Evolutionary conservation across 2,797 vertebrate species (phyloP), one percentile per base, ranked within the genome.

Genomic region (Rousettus madagascariensis): DNA sequence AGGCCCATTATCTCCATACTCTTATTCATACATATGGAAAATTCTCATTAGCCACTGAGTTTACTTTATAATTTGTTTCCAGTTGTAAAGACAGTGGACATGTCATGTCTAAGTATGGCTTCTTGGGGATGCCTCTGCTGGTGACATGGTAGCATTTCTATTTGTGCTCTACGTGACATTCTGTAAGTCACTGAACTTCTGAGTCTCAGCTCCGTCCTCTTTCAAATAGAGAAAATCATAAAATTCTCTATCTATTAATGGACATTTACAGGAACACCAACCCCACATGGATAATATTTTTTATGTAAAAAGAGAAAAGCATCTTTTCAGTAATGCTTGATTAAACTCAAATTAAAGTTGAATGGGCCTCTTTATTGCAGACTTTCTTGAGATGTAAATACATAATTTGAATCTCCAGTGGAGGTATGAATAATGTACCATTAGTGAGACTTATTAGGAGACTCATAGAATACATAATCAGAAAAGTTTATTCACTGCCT

Each of bases 21-120:
- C 8, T 69, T 79, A 78, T 83, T 71, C 86, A 74, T 33, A 95
- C 57, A 63, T 57, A 89, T n/a, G 41, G 69, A 82, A 96, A 75
- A 75, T 75, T 90, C 82, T 97, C 72, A 49, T 22, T 46, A 59
- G 26, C 12, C 24, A n/a, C 49, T 38, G 38, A 38, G 38, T 38
- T 38, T 38, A 38, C 38, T 38, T 38, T 38, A 38, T 38, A 38
- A 38, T 38, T 38, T 38, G 38, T 38, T 38, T 38, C 38, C 38
- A 38, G 38, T 38, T 38, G 38, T 38, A 38, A 38, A 38, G 38
- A 38, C 38, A 38, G 38, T 38, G 38, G 38, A 38, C 38, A 38
- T 38, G 38, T 38, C 38, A 38, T 38, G 38, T 38, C 38, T 38
- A 38, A 38, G 38, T 38, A 38, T 38, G 38, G 38, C 38, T 38